Evolutionary conservation across 23 tunicate genomes (phyloP).

Genomic region (Trididemnum clinides): DNA sequence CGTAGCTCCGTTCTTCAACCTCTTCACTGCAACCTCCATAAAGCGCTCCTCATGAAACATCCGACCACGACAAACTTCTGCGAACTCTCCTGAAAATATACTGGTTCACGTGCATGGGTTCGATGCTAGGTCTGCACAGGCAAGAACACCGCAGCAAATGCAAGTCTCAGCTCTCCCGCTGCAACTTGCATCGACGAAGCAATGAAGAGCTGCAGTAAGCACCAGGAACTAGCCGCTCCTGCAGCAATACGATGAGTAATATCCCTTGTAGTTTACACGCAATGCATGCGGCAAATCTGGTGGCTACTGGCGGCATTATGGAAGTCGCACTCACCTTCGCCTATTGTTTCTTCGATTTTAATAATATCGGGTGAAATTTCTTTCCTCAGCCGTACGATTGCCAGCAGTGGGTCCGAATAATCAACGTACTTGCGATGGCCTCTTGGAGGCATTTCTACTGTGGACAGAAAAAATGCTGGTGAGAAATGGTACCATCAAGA

Average conservation of each 20-base stretch:
- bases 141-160: too few species aligned
- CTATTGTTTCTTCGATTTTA: slow-evolving; percentile 57
- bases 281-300: too few species aligned
- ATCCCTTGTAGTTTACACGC: too few species aligned
- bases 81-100: slow-evolving; percentile 77
- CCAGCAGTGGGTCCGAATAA: slow-evolving; percentile 65
- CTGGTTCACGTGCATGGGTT: too few species aligned
- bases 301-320: too few species aligned
- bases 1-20: slow-evolving; percentile 51
- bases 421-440: slow-evolving; percentile 77
- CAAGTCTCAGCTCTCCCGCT: too few species aligned
- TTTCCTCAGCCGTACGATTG: slow-evolving; percentile 29
- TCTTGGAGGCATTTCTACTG: slow-evolving; percentile 71
- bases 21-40: slow-evolving; percentile 73
- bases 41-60: slow-evolving; percentile 16
- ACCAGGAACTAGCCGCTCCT: too few species aligned
- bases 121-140: too few species aligned
- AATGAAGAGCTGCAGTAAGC: too few species aligned
- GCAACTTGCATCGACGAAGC: too few species aligned
- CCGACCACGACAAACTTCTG: slow-evolving; percentile 64
- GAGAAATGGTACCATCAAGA: too few species aligned
- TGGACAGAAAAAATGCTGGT: slow-evolving; percentile 10
- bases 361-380: slow-evolving; percentile 38
- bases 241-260: too few species aligned
- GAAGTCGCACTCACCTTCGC: slow-evolving; percentile 63